Evolutionary conservation across 1,140 invertebrate genomes (phyloP).

Genomic region (Bicyclus anynana): DNA sequence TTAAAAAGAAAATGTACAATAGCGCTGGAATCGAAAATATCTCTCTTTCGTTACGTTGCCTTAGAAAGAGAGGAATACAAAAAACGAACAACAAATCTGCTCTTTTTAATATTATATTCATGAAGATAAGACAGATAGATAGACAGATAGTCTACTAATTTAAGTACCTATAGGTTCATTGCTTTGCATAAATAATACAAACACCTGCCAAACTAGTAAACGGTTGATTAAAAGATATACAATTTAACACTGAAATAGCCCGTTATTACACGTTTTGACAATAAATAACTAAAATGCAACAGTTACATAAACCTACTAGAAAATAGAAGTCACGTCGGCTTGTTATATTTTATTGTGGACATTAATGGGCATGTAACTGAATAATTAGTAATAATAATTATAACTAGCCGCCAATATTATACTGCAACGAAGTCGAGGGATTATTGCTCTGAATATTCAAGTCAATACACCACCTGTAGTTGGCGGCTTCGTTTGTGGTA

Average conservation of each 20-base stretch:
- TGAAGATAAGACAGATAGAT: too few relatives aligned
- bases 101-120: too few relatives aligned
- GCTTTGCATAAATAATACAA: too few relatives aligned
- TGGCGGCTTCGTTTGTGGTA: background rate
- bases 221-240: background rate
- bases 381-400: background rate
- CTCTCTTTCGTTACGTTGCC: too few relatives aligned
- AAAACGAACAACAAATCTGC: too few relatives aligned
- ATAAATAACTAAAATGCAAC: background rate
- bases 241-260: background rate
- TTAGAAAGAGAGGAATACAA: too few relatives aligned
- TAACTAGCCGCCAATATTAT: background rate
- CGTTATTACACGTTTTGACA: background rate
- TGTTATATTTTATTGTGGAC: too few relatives aligned
- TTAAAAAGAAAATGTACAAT: too few relatives aligned
- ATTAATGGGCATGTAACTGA: background rate
- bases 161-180: too few relatives aligned
- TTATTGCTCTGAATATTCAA: constrained; percentile 3
- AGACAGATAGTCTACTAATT: too few relatives aligned
- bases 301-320: background rate
- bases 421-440: background rate
- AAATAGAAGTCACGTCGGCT: too few relatives aligned
- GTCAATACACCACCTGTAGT: constrained; percentile 15
- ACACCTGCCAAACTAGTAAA: background rate
- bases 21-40: too few relatives aligned